Base-by-base conservation (phyloP, 2,888 invertebrate genomes). In the Elgonia sp. region DNA sequence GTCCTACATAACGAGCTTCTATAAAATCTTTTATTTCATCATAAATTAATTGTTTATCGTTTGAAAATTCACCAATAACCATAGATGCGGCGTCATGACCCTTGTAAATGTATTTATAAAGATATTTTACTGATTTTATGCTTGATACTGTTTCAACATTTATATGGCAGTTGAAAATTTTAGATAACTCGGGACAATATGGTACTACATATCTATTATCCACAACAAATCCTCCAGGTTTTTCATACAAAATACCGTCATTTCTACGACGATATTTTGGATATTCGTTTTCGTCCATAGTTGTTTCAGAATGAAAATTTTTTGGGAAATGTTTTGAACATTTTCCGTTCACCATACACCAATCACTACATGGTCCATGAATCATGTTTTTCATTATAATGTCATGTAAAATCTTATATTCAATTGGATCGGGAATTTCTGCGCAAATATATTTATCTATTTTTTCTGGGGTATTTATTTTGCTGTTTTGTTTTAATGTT, bases 281-380 rank as follows among this genome's bases (percentile, higher is more conserved):
- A 10, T 65, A 50, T 42, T 42, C 10, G 42, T n/a, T n/a, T n/a
- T n/a, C n/a, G n/a, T n/a, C n/a, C n/a, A n/a, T n/a, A n/a, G n/a
- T n/a, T n/a, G n/a, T 42, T 42, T 42, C 42, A 9, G 42, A 10
- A 9, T 42, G 7, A 10, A 42, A 42, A 9, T 42, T 7, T 42
- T 42, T 42, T 7, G 70, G 91, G 92, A 69, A 73, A 9, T 89
- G 92, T 92, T 12, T 92, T 92, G n/a, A n/a, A n/a, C n/a, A n/a
- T n/a, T n/a, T n/a, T n/a, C n/a, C n/a, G n/a, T n/a, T n/a, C n/a
- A n/a, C n/a, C n/a, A n/a, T n/a, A n/a, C n/a, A n/a, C n/a, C n/a
- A n/a, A n/a, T n/a, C n/a, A n/a, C n/a, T n/a, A 84, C 93, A 94
- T 80, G 93, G 92, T 76, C 93, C 93, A 91, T 94, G 93, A 81